Evolutionary conservation across 2,113 vertebrate species (phyloP).

Genomic region (Elachura formosa): DNA sequence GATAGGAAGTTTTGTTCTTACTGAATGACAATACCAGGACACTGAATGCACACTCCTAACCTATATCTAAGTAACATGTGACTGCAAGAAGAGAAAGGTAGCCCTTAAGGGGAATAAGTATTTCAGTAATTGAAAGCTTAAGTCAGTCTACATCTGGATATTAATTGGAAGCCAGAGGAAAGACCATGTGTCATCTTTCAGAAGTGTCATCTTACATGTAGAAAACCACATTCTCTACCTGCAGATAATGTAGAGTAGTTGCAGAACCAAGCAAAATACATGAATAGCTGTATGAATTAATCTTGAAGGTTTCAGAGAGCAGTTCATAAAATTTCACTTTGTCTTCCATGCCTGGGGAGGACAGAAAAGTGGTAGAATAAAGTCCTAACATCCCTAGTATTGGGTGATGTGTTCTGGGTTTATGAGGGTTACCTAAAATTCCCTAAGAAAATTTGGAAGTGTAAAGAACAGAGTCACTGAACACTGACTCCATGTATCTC

Average conservation of each 20-base stretch:
- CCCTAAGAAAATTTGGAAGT: neutral
- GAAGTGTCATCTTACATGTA: neutral
- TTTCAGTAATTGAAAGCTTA: neutral
- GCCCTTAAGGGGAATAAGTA: neutral
- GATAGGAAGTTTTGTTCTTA: neutral
- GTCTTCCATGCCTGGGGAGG: neutral
- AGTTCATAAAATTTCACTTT: neutral
- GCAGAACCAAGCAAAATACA: neutral
- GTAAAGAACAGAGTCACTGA: neutral
- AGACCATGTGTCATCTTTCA: neutral
- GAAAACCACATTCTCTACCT: neutral
- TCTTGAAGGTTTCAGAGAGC: neutral
- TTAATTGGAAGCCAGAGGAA: neutral
- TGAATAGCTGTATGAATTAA: neutral
- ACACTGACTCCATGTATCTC: neutral
- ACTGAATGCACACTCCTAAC: neutral
- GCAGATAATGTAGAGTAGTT: neutral
- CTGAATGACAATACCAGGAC: neutral
- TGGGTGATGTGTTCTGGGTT: neutral
- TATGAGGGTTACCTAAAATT: neutral
- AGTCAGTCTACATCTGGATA: neutral
- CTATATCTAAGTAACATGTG: neutral
- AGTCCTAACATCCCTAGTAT: neutral
- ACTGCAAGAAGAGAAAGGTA: neutral
- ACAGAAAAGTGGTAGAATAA: neutral